Percentiles rank a stretch among this genome's conserved stretches.
These are phyloP conservation scores for Atta texana DNA, from an alignment of 1,140 invertebrate species.

Conservation along the genomic window DNA sequence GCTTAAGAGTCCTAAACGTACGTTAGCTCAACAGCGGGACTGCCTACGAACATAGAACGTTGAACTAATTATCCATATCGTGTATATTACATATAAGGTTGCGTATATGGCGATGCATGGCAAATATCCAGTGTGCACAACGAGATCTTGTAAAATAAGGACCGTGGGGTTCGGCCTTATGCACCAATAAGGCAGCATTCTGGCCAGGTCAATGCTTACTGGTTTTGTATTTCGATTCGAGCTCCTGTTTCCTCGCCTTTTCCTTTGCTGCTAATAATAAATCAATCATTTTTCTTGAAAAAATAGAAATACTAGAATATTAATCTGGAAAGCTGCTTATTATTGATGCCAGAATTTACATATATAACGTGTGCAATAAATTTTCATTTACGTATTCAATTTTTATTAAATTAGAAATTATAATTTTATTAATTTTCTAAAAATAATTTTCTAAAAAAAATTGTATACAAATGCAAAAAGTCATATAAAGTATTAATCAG, in stretches of 20 bases:
- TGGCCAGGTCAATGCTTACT: conserved; percentile 84
- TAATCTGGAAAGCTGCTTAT: not conserved
- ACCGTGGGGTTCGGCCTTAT: conserved; percentile 75
- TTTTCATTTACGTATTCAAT: not conserved
- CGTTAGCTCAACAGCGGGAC: conserved; percentile 53
- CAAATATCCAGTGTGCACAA: conserved; percentile 61
- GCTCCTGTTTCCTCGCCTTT: conserved; percentile 20
- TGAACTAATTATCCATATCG: conserved; percentile 72
- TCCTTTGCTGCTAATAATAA: not conserved
- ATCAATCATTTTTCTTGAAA: not conserved
- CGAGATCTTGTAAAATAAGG: conserved; percentile 81
- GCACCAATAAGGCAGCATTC: conserved; percentile 83
- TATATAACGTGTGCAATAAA: not conserved
- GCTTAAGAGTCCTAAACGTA: conserved; percentile 48
- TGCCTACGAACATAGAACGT: conserved; percentile 54
- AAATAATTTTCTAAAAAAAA: not conserved
- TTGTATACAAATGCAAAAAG: not conserved
- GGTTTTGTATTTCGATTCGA: conserved; percentile 82
- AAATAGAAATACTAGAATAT: not conserved
- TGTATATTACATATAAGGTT: conserved; percentile 69
- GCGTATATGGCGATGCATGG: conserved; percentile 25
- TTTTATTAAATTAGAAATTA: not conserved
- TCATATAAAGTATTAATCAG: not conserved
- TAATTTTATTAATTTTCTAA: not conserved
- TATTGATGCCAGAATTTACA: not conserved